These are phyloP conservation scores for Orius insidiosus DNA, from an alignment of 1,140 invertebrate species.

Conservation along the genomic window DNA sequence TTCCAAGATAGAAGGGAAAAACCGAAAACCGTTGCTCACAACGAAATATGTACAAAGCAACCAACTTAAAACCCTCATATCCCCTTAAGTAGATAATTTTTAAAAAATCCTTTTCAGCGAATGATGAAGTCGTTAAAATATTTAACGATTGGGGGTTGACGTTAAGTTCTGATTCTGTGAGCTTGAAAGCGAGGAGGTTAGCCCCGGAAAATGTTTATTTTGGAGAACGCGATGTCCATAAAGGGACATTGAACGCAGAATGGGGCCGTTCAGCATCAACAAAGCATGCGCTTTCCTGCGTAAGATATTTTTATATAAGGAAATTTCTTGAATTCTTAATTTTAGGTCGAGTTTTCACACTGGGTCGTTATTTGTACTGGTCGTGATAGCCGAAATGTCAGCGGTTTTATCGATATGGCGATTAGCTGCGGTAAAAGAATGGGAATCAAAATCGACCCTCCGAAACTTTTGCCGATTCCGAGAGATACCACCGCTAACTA, in stretches of 20 bases:
- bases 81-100: too few species aligned
- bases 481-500: conserved; percentile 37
- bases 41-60: too few species aligned
- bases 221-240: conserved; percentile 30
- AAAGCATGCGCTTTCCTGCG: conserved; percentile 35
- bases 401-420: conserved; percentile 43
- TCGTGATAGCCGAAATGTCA: conserved; percentile 36
- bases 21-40: too few species aligned
- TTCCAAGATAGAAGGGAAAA: too few species aligned
- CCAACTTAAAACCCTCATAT: not conserved
- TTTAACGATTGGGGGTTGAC: conserved; percentile 70
- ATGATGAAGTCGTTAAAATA: conserved; percentile 40
- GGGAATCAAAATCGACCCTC: conserved; percentile 41
- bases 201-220: conserved; percentile 48
- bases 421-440: conserved; percentile 36
- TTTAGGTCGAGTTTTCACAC: conserved; percentile 30
- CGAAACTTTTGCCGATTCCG: conserved; percentile 30
- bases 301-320: conserved; percentile 23
- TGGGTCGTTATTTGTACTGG: conserved; percentile 52
- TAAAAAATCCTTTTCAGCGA: conserved; percentile 18
- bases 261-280: conserved; percentile 44
- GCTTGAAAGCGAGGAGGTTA: conserved; percentile 43
- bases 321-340: conserved; percentile 15
- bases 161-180: conserved; percentile 39
- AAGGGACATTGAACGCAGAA: conserved; percentile 35